These are phyloP conservation scores for Octodon degus DNA, from an alignment of 2,113 vertebrate species.

Conservation along the genomic window DNA sequence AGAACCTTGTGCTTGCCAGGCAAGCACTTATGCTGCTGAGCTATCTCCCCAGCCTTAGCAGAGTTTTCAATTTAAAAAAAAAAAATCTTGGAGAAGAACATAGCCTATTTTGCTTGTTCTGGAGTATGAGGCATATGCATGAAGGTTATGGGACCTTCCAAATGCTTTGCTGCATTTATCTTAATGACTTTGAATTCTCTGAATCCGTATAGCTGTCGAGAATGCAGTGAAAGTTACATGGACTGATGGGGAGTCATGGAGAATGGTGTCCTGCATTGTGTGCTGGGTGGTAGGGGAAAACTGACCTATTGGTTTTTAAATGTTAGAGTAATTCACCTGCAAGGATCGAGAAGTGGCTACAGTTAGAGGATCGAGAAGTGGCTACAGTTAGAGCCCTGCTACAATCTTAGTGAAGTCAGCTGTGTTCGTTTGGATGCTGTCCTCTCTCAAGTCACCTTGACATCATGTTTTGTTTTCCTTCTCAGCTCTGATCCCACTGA, in stretches of 20 bases:
- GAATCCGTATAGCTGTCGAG: slow-evolving; percentile 10
- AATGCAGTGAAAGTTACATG: background rate
- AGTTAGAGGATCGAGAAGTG: background rate
- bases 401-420: background rate
- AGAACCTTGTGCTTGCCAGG: too few relatives aligned
- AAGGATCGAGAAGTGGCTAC: background rate
- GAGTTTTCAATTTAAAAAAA: background rate
- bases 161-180: background rate
- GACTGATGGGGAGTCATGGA: background rate
- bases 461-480: slow-evolving; percentile 23
- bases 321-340: background rate
- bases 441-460: background rate
- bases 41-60: background rate
- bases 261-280: background rate
- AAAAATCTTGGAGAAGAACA: background rate
- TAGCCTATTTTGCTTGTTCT: background rate
- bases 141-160: background rate
- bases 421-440: background rate
- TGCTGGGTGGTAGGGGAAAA: background rate
- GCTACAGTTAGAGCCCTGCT: background rate
- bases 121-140: background rate
- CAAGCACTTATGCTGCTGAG: too few relatives aligned
- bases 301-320: background rate
- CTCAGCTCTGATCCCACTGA: slow-evolving; percentile 96
- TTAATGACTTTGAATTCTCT: slow-evolving; percentile 15